A percentile compares a stretch with the other conserved stretches of the same genome.
Conservation (phyloP, 1,140 invertebrate genomes). For the Caenorhabditis elegans region DNA sequence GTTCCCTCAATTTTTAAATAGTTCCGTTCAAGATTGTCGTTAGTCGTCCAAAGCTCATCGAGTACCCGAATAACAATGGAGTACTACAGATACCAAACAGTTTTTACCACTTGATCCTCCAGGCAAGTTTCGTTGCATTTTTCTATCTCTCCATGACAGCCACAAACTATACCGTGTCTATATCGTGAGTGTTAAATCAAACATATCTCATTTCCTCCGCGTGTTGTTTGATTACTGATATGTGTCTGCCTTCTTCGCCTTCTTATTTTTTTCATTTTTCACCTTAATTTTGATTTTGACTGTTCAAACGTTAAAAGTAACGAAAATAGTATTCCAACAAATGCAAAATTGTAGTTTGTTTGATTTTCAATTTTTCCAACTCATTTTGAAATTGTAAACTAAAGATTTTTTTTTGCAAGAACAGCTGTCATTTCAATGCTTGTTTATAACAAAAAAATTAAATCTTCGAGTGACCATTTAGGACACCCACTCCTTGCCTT, state of each 20-base stretch:
- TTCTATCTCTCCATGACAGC: neutral
- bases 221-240: slow-evolving; percentile 25
- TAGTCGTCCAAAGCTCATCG: no score
- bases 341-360: no score
- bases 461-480: neutral
- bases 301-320: neutral
- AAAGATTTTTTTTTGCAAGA: neutral
- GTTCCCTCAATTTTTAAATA: no score
- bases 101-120: slow-evolving; percentile 4
- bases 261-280: no score
- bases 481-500: no score
- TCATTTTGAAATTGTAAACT: neutral
- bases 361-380: neutral
- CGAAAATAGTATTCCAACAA: neutral
- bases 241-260: slow-evolving; percentile 18
- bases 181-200: slow-evolving; percentile 5
- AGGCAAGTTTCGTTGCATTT: neutral
- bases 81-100: no score
- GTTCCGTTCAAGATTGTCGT: no score
- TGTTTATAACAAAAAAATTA: neutral
- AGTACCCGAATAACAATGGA: no score
- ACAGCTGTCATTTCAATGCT: neutral
- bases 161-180: neutral
- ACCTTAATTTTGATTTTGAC: neutral
- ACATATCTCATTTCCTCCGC: neutral